A percentile compares a stretch with the other conserved stretches of the same genome.
These are phyloP conservation scores for Myotis yumanensis DNA, from an alignment of 2,113 vertebrate species.

Conservation along the genomic window DNA sequence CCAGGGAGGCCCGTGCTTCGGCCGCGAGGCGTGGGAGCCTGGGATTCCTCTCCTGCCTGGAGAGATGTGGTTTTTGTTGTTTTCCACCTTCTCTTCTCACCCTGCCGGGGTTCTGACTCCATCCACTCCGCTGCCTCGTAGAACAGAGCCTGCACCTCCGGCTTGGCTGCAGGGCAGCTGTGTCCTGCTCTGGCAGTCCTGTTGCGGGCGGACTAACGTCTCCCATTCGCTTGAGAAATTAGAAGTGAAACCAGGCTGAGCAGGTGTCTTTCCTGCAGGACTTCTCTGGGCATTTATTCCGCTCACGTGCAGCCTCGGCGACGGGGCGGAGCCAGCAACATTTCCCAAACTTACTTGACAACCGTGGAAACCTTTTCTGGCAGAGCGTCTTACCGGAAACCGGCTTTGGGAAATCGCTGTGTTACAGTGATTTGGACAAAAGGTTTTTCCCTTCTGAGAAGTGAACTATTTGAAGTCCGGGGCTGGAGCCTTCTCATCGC, in stretches of 20 bases:
- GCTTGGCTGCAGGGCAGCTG: not conserved
- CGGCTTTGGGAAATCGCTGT: not conserved
- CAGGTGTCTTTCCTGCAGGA: not conserved
- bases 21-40: rapidly evolving
- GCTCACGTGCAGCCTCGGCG: not conserved
- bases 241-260: not conserved
- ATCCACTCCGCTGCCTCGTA: not conserved
- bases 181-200: not conserved
- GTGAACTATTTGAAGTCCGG: not conserved
- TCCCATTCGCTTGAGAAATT: not conserved
- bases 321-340: not conserved
- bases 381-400: constrained; percentile 11
- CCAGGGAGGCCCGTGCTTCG: too few species aligned
- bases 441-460: not conserved
- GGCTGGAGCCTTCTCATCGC: not conserved
- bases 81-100: not conserved
- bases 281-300: not conserved
- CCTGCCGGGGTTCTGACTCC: not conserved
- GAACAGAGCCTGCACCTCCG: not conserved
- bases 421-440: constrained; percentile 53
- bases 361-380: constrained; percentile 20
- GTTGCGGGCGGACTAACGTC: not conserved
- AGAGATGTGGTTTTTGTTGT: not conserved
- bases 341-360: constrained; percentile 48
- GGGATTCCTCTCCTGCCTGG: not conserved